phyloP scores from a whole-genome alignment of 2,888 invertebrate genomes.

The Lottia scabra region DNA sequence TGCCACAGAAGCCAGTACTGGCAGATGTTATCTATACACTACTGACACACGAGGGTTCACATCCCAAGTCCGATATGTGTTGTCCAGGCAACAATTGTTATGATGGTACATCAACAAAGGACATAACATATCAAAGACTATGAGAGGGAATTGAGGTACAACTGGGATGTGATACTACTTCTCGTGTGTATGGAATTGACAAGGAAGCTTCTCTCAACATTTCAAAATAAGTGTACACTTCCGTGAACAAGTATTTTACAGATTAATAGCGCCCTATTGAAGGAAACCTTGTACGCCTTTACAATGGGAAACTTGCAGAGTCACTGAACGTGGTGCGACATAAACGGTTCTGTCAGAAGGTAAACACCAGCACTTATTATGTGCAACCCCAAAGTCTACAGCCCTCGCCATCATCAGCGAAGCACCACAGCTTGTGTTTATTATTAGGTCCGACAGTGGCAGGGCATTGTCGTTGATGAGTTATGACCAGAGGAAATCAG shows the following conservation, averaged over 20 bases:
- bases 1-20: slow-evolving; percentile 34
- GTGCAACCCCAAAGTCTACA: slow-evolving; percentile 39
- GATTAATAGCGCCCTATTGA: too few species aligned
- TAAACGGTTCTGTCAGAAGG: slow-evolving; percentile 43
- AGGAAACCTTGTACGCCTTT: too few species aligned
- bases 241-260: too few species aligned
- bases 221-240: slow-evolving; percentile 40
- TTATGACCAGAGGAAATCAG: slow-evolving; percentile 24
- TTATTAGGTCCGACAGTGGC: slow-evolving; percentile 38
- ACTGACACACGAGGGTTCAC: slow-evolving; percentile 10
- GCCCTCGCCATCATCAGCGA: slow-evolving; percentile 39
- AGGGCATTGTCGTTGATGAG: background rate
- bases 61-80: slow-evolving; percentile 21
- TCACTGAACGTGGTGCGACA: too few species aligned
- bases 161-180: slow-evolving; percentile 31
- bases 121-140: slow-evolving; percentile 35
- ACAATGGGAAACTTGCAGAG: too few species aligned
- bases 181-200: slow-evolving; percentile 24
- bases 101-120: slow-evolving; percentile 38
- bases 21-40: slow-evolving; percentile 35
- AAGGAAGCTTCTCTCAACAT: too few species aligned
- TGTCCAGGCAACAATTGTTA: slow-evolving; percentile 34
- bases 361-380: slow-evolving; percentile 38
- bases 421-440: slow-evolving; percentile 34
- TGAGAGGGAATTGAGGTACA: slow-evolving; percentile 28